A percentile compares a stretch with the other conserved stretches of the same genome.
Evolutionary conservation across 2,797 vertebrate genomes (phyloP).

Genomic region (Bovichtus variegatus): DNA sequence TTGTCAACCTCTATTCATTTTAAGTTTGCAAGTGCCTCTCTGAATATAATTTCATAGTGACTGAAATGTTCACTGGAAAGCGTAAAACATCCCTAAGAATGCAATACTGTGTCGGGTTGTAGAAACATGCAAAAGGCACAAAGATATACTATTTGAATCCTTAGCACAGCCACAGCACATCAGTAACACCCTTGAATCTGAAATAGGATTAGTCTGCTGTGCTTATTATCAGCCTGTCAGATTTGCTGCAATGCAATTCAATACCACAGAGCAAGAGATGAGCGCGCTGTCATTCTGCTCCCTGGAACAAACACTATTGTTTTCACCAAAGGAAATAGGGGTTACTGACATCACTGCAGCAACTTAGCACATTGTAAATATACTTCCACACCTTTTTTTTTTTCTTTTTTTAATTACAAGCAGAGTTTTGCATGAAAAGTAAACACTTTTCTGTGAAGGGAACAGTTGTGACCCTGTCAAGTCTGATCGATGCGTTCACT

Average conservation of each 20-base stretch:
- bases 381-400: neutral
- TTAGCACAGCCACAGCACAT: conserved; percentile 27
- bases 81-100: neutral
- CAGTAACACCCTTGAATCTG: conserved; percentile 41
- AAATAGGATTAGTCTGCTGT: conserved; percentile 49
- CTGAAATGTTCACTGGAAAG: conserved; percentile 23
- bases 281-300: neutral
- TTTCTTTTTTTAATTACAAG: neutral
- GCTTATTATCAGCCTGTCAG: conserved; percentile 42
- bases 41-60: conserved; percentile 14
- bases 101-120: neutral
- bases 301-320: conserved; percentile 8
- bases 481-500: neutral
- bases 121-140: neutral
- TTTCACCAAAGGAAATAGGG: conserved; percentile 16
- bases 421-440: conserved; percentile 33
- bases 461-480: neutral
- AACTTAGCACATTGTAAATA: conserved; percentile 7
- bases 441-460: conserved; percentile 12
- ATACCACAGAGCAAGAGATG: conserved; percentile 25
- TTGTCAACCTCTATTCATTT: conserved; percentile 12
- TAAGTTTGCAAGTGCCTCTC: neutral
- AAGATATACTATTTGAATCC: conserved; percentile 23
- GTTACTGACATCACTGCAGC: conserved; percentile 2
- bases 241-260: conserved; percentile 47